Evolutionary conservation across 92 coral and sea anemone species (phyloP).

Genomic region (Siderastrea siderea): DNA sequence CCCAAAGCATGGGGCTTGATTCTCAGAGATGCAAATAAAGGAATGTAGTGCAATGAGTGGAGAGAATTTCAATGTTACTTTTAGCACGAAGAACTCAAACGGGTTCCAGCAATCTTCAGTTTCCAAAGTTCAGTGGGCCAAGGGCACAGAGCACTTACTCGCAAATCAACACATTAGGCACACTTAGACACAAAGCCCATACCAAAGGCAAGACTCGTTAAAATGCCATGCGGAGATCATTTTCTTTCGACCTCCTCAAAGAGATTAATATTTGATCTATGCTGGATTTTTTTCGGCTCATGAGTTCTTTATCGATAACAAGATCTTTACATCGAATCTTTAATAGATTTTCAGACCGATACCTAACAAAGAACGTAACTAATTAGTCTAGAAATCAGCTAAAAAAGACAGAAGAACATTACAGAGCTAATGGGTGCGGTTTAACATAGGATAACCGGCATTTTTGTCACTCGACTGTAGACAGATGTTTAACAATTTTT

Average conservation of each 20-base stretch:
- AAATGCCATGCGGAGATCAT: not conserved
- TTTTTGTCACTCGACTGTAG: not conserved
- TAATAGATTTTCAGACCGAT: not conserved
- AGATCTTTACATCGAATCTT: slow-evolving; percentile 3
- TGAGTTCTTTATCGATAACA: slow-evolving; percentile 3
- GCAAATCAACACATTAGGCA: too few relatives aligned
- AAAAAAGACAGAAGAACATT: not conserved
- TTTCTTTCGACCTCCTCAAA: slow-evolving; percentile 23
- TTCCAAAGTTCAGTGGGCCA: too few relatives aligned
- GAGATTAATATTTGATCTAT: not conserved
- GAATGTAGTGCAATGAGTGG: too few relatives aligned
- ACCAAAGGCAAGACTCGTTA: slow-evolving; percentile 2
- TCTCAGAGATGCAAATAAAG: too few relatives aligned
- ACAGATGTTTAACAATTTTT: not conserved
- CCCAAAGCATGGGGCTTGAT: too few relatives aligned
- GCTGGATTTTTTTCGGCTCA: slow-evolving; percentile 8
- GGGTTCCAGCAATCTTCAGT: too few relatives aligned
- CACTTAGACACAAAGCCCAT: not conserved
- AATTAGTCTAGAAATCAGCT: not conserved
- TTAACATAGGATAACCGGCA: not conserved
- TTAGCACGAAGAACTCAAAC: too few relatives aligned
- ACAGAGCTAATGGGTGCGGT: not conserved
- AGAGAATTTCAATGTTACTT: too few relatives aligned
- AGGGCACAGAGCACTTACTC: too few relatives aligned
- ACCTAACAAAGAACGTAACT: not conserved